Conservation (phyloP, 1,140 invertebrate species). For the Euglossa dilemma region DNA sequence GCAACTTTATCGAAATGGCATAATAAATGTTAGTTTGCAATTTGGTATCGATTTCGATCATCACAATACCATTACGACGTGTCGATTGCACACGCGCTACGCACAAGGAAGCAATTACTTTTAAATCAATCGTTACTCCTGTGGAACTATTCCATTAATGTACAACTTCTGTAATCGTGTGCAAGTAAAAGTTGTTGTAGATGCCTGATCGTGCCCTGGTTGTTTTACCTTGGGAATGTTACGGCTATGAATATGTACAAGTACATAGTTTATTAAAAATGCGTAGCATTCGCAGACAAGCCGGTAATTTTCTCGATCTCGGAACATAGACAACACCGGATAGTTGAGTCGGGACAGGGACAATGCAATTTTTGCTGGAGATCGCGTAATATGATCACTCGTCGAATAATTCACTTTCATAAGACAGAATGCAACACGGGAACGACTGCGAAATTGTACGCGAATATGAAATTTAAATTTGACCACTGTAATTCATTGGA, state of each 20-base stretch:
- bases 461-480: no score
- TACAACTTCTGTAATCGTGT: not conserved
- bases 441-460: no score
- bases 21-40: not conserved
- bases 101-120: constrained; percentile 29
- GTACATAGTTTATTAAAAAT: not conserved
- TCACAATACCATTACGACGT: not conserved
- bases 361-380: not conserved
- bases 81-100: not conserved
- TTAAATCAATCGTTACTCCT: constrained; percentile 11
- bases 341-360: not conserved
- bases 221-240: constrained; percentile 34
- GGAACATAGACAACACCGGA: not conserved
- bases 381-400: not conserved
- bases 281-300: constrained; percentile 22
- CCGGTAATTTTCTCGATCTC: not conserved
- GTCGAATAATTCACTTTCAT: no score
- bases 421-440: no score
- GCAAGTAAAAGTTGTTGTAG: constrained; percentile 33
- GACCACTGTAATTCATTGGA: no score
- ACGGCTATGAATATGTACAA: not conserved
- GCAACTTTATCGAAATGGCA: no score
- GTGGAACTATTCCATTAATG: constrained; percentile 1
- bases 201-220: not conserved
- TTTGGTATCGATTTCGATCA: not conserved